Base-by-base conservation (phyloP, 2,113 vertebrate genomes). In the Cephalopterus ornatus region DNA sequence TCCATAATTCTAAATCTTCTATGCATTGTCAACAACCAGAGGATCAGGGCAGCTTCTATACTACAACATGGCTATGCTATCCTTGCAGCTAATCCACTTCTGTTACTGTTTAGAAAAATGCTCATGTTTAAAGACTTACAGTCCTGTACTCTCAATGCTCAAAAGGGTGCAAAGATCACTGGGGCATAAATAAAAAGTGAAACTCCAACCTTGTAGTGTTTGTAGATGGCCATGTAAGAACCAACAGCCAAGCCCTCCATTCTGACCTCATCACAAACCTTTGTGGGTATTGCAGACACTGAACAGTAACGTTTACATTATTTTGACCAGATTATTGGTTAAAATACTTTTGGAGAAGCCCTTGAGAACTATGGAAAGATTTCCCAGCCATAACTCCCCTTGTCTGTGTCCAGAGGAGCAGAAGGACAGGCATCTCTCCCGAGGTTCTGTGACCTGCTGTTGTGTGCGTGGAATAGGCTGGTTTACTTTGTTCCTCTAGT, bases 1-100 rank as follows among this genome's bases (percentile, higher is more conserved):
- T 98, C 98, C 97, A 97, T 98, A 98, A 98, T 97, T 98, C 97
- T 96, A 97, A 98, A 98, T 98, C 97, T 98, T 98, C 99, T 99
- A 99, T 99, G 99, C 99, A 99, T 98, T 97, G 96, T 98, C 97
- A 97, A 97, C 94, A 94, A 96, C 49, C 91, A 96, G 94, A 97
- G 96, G 97, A 98, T 97, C 97, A 96, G 97, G 97, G 96, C 97
- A 97, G 97, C 98, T 98, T 98, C 98, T 96, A 85, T 97, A 97
- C 95, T 97, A 97, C 96, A 97, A 98, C 97, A 96, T 96, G 97
- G 98, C 96, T 97, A 97, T 33, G 97, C 98, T 98, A 96, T 98
- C 96, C 96, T 97, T 96, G 97, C 98, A 97, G 97, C 97, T 98
- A 97, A 94, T 95, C 70, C 96, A 97, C 92, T 97, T 97, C 97